Evolutionary conservation across 2,113 vertebrate genomes (phyloP), one percentile per base, ranked within the genome.

Genomic region (Malurus melanocephalus): DNA sequence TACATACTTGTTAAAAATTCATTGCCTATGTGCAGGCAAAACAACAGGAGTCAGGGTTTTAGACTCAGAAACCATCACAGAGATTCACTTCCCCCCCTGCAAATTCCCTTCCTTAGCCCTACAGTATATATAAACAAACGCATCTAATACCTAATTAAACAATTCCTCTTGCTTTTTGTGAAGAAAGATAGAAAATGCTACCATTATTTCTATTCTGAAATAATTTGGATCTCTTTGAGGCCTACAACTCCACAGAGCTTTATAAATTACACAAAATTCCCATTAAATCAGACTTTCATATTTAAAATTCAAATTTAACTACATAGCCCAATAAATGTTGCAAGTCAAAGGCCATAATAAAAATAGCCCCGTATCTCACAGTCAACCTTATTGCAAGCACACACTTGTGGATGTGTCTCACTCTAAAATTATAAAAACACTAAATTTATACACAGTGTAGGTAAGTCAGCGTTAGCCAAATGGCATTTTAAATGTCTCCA

Each of bases 401-500:
- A 62, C 21, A 16, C 22, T 67, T 66, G 35, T 67, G 46, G 17
- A 53, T 43, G n/a, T 51, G 35, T 38, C 45, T 67, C 52, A 64
- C 35, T 64, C 65, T 77, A 40, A 53, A 73, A 56, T 67, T 27
- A 40, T 26, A 81, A 81, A 60, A 85, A 38, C 32, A 52, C 78
- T 48, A 52, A 84, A 82, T 73, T 82, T 23, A 69, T 15, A 2
- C 26, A 30, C 18, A 33, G 35, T 16, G 45, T 56, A 65, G 85
- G 60, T 78, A 74, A 88, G 65, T 26, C 60, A 48, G 20, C 52
- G 77, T 43, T 62, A 66, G 60, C 60, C n/a, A 60, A 91, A 80
- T 71, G 80, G 35, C 40, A 65, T 89, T 89, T 92, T 56, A 91
- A 91, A 89, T 40, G 73, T 48, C 68, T 88, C 85, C 73, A 52